Base-by-base conservation (phyloP, 2,888 invertebrate genomes). In the Protonemura montana region DNA sequence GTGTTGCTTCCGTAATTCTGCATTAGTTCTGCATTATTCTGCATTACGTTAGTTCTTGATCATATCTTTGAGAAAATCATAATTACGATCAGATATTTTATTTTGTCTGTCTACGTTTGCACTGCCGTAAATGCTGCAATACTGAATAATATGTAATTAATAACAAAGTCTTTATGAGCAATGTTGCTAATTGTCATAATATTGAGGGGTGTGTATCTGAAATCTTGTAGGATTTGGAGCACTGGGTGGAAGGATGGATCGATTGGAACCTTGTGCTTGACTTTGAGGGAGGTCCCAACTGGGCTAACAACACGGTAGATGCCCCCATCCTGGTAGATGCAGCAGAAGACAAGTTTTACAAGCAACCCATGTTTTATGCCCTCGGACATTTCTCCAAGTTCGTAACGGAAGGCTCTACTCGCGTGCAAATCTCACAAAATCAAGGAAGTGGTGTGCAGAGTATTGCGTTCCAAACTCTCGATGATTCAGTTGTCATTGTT, bases 211-310 rank as follows among this genome's bases (percentile, higher is more conserved):
- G 5, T 35, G 5, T 35, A 6, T 35, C 35, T 35, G 5, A 35
- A 35, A 6, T 35, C 10, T 3, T 35, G 5, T 35, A 96, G 94
- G 95, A 96, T 91, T 90, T 97, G 27, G 94, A 95, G 89, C 93
- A 96, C 90, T 95, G 94, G 92, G 94, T 95, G 0, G 93, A 93
- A 27, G 97, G 96, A 0, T 98, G 98, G 97, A 93, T 96, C 0
- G 98, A 98, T 90, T 98, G 98, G 98, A 98, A 98, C 91, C 91
- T 98, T 85, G 95, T 94, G 25, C 91, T 98, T 29, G 93, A 97
- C 90, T 91, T 93, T 86, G 88, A 90, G 0, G 98, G 97, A 25
- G 97, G 97, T 0, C 98, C 98, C 0, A 96, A 95, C 89, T 97
- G 96, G 94, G 94, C 94, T 0, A 89, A 93, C 5, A 97, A 97